phyloP scores from a whole-genome alignment of 2,797 vertebrate genomes.

The Octomys mimax region DNA sequence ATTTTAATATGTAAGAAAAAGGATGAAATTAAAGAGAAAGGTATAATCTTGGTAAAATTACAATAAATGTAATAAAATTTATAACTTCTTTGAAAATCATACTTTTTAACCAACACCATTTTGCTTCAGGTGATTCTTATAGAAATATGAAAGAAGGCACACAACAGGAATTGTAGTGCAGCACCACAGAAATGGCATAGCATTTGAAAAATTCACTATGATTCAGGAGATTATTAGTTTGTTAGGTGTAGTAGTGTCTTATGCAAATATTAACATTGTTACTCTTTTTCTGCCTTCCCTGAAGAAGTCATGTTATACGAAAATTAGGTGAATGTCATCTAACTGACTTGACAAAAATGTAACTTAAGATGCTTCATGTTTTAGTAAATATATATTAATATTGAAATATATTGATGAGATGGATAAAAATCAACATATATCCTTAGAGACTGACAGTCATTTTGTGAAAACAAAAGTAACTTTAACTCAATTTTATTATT shows the following conservation, averaged over 20 bases:
- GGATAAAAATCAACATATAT: background rate
- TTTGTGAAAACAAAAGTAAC: background rate
- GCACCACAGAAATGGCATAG: background rate
- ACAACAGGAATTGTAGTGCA: background rate
- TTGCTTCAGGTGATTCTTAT: background rate
- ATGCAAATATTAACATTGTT: background rate
- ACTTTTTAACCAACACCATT: background rate
- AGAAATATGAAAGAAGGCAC: background rate
- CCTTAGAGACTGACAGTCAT: background rate
- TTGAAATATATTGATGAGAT: background rate
- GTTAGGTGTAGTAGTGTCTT: background rate
- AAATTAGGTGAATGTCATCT: background rate
- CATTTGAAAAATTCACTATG: background rate
- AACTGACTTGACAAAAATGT: background rate
- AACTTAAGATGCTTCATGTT: background rate
- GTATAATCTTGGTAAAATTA: background rate
- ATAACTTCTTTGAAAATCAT: background rate
- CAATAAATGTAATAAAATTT: background rate
- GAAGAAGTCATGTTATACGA: background rate
- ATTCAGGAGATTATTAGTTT: background rate
- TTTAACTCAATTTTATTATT: background rate
- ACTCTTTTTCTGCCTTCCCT: background rate
- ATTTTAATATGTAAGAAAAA: background rate
- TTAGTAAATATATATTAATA: background rate
- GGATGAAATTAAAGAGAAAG: background rate